These are phyloP conservation scores for Theretra japonica DNA, from an alignment of 2,888 invertebrate genomes.

Conservation along the genomic window DNA sequence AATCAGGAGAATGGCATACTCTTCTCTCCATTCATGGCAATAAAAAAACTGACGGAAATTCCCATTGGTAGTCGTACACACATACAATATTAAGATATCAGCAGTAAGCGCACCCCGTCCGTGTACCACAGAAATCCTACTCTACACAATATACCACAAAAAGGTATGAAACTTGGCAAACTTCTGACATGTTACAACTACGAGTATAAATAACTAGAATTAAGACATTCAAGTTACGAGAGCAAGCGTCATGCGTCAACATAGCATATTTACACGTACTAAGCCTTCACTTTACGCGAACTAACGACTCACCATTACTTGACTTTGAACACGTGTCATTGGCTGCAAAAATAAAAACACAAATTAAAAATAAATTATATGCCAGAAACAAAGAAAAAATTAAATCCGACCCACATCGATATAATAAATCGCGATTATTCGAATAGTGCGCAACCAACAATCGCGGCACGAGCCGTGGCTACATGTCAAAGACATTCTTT, in stretches of 20 bases:
- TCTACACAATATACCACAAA: no score
- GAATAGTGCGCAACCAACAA: constrained; percentile 36
- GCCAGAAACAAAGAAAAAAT: constrained; percentile 44
- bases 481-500: constrained; percentile 41
- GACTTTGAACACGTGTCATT: constrained; percentile 32
- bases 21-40: no score
- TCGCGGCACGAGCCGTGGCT: constrained; percentile 31
- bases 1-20: no score
- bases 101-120: no score
- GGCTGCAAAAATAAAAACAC: constrained; percentile 2
- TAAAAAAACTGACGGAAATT: no score
- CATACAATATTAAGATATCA: no score
- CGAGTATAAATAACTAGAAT: constrained; percentile 2
- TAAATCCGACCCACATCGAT: constrained; percentile 53
- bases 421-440: constrained; percentile 43
- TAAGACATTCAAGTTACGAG: constrained; percentile 16
- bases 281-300: constrained; percentile 23
- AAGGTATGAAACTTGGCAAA: neutral
- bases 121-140: no score
- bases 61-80: no score
- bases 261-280: constrained; percentile 6
- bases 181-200: neutral
- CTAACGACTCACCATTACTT: constrained; percentile 10
- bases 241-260: neutral
- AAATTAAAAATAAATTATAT: constrained; percentile 1